A percentile compares a stretch with the other conserved stretches of the same genome.
Evolutionary conservation across 2,888 invertebrate genomes (phyloP).

Genomic region (Philhelius pedissequus): DNA sequence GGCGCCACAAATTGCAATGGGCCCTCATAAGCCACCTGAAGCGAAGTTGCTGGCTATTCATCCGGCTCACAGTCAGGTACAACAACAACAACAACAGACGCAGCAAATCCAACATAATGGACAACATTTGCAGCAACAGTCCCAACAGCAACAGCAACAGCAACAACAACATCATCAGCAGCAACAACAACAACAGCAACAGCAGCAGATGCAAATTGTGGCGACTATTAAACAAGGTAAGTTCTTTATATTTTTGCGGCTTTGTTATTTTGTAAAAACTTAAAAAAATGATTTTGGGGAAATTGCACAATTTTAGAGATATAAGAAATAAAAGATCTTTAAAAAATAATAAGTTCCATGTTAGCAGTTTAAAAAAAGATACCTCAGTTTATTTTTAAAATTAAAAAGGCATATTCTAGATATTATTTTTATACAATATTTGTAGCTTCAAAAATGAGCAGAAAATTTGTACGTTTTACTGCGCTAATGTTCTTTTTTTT

Average conservation of each 20-base stretch:
- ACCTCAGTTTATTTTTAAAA: too few species aligned
- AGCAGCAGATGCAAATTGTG: conserved; percentile 73
- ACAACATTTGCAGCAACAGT: conserved; percentile 73
- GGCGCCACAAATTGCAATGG: conserved; percentile 78
- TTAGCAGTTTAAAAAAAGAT: too few species aligned
- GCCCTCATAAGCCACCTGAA: conserved; percentile 79
- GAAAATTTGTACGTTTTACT: too few species aligned
- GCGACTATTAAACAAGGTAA: conserved; percentile 77
- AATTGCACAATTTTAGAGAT: too few species aligned
- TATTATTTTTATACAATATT: too few species aligned
- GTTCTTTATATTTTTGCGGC: conserved; percentile 54
- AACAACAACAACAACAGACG: conserved; percentile 70
- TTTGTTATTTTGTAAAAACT: too few species aligned
- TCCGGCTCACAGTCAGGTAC: conserved; percentile 74
- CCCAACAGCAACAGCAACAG: conserved; percentile 72
- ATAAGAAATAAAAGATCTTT: too few species aligned
- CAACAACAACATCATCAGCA: conserved; percentile 72
- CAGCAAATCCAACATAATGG: conserved; percentile 70
- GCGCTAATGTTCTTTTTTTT: too few species aligned
- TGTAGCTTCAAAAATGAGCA: too few species aligned
- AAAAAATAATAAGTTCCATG: too few species aligned
- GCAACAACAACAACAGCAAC: conserved; percentile 71
- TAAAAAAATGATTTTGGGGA: too few species aligned
- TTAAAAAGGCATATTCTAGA: too few species aligned
- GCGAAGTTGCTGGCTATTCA: conserved; percentile 79